A percentile compares a stretch with the other conserved stretches of the same genome.
Conservation (phyloP, 2,113 vertebrate genomes). For the Pseudonaja textilis region DNA sequence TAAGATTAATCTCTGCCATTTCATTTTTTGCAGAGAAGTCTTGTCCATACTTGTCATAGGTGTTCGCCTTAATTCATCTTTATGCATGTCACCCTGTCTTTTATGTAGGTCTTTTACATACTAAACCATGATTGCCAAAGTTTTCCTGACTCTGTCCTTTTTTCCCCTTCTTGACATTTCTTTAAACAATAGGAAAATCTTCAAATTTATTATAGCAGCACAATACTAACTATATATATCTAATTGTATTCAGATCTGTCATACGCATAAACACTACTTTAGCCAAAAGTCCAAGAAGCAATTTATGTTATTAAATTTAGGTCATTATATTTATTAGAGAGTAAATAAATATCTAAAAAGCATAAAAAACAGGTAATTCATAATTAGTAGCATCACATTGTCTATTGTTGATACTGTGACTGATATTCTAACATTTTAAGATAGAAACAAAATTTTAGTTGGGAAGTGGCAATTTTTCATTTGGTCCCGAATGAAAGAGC, state of each 20-base stretch:
- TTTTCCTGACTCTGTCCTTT: not conserved
- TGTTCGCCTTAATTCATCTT: not conserved
- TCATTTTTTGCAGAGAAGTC: not conserved
- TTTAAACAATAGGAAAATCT: not conserved
- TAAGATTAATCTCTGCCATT: not conserved
- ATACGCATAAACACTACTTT: not conserved
- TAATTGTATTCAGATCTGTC: not conserved
- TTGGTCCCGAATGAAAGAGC: not conserved
- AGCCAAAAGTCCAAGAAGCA: not conserved
- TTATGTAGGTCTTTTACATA: not conserved
- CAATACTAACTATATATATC: not conserved
- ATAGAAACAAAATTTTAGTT: not conserved
- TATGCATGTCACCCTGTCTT: not conserved
- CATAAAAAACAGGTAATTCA: not conserved
- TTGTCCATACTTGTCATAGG: not conserved
- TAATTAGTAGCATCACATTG: not conserved
- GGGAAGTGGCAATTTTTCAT: not conserved
- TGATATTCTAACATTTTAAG: not conserved
- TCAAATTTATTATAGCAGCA: not conserved
- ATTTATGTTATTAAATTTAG: not conserved
- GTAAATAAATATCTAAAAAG: not conserved
- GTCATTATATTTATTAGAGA: not conserved
- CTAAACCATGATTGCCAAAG: not conserved
- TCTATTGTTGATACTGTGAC: not conserved
- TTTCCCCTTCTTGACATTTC: not conserved